Base-by-base conservation (phyloP, 2,113 vertebrate species). In the Gasterosteus aculeatus region DNA sequence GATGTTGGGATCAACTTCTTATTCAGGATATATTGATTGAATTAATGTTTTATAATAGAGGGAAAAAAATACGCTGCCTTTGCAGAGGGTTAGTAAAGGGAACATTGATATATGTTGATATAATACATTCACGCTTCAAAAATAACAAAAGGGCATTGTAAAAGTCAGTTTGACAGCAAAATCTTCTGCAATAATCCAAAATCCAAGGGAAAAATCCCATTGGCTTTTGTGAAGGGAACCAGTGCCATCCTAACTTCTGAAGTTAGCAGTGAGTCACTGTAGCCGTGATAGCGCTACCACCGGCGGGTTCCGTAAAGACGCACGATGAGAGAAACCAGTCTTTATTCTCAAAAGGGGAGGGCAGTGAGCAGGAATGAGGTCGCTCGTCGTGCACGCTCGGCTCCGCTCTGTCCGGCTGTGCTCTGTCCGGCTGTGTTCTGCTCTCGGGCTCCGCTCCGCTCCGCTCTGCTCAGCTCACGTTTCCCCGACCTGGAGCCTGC, bases 1-100 rank as follows among this genome's bases (percentile, higher is more conserved):
- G n/a, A 54, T 26, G 51, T 54, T 54, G 51, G 22, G 51, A 54
- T 54, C 26, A n/a, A 54, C 51, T 54, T 54, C 51, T 54, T n/a
- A 54, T 54, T 54, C 51, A 54, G 51, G 51, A 26, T 2, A 54
- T 26, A 54, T 53, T n/a, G 10, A 8, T 22, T 10, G n/a, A 19
- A 53, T 53, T 53, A 9, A 4, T 54, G 51, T 54, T 54, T 54
- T 26, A 54, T 54, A 54, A 54, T 54, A 26, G 22, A 54, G 22
- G 10, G 5, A 26, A 26, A 54, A 54, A 19, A 54, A 54, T 26
- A 54, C 22, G 22, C 51, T 12, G 51, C 51, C 22, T 54, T n/a
- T 54, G 51, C 51, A 54, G 22, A 26, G 1, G 22, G n/a, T 54
- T 54, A 11, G 51, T 54, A n/a, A 10, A 54, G 26, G 22, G 22